A percentile compares a stretch with the other conserved stretches of the same genome.
phyloP scores from a whole-genome alignment of 2,888 invertebrate species.

The Ichneumoninae sp. region DNA sequence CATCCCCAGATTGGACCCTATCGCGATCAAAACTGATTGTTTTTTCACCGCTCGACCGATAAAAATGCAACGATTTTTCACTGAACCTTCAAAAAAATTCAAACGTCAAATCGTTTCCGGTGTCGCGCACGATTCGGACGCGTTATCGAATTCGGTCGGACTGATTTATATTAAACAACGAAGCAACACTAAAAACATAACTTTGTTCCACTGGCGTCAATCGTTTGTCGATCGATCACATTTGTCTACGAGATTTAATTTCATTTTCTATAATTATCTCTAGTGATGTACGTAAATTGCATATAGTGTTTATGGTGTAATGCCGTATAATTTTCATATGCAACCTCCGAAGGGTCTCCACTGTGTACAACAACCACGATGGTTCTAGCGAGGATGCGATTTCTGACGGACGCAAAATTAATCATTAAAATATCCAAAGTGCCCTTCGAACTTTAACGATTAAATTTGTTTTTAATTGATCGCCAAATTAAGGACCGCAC shows the following conservation, averaged over 20 bases:
- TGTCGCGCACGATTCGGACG: conserved; percentile 12
- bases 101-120: conserved; percentile 46
- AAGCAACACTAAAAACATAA: not conserved
- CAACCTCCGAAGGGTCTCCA: conserved; percentile 82
- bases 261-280: conserved; percentile 31
- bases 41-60: conserved; percentile 29
- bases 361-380: conserved; percentile 75
- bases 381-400: conserved; percentile 74
- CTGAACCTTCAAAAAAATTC: conserved; percentile 37
- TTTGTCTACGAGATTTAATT: conserved; percentile 19
- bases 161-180: conserved; percentile 31
- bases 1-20: conserved; percentile 34
- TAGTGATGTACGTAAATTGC: conserved; percentile 66
- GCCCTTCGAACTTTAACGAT: conserved; percentile 3
- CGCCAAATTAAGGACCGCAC: not conserved
- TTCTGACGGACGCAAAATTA: conserved; percentile 60
- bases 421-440: conserved; percentile 4
- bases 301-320: conserved; percentile 69
- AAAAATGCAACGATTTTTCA: conserved; percentile 64
- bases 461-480: not conserved
- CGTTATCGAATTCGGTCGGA: conserved; percentile 48
- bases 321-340: conserved; percentile 70
- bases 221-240: conserved; percentile 45
- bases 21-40: conserved; percentile 43
- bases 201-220: conserved; percentile 26